phyloP scores from a whole-genome alignment of 1,140 invertebrate genomes.

The Leptoteleia sp. region DNA sequence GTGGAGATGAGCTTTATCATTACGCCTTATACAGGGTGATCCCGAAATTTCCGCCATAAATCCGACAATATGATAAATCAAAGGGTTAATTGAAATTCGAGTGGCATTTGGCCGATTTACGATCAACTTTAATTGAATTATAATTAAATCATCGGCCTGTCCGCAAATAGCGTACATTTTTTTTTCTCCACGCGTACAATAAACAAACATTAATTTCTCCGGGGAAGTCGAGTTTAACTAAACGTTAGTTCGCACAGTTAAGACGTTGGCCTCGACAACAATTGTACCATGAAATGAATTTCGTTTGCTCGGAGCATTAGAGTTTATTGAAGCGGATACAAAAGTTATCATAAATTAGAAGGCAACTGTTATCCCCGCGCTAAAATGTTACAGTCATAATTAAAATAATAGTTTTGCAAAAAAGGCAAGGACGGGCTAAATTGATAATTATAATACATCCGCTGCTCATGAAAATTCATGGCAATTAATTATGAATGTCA shows the following conservation, averaged over 20 bases:
- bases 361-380: slow-evolving; percentile 14
- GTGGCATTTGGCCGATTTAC: no score
- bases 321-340: slow-evolving; percentile 49
- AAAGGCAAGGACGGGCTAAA: slow-evolving; percentile 34
- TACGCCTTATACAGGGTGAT: slow-evolving; percentile 39
- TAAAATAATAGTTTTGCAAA: slow-evolving; percentile 32
- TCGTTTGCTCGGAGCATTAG: slow-evolving; percentile 35
- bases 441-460: slow-evolving; percentile 27
- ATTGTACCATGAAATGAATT: slow-evolving; percentile 58
- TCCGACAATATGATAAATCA: no score
- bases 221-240: slow-evolving; percentile 17
- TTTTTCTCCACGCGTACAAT: no score
- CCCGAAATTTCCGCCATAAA: no score
- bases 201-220: slow-evolving; percentile 27
- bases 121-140: no score
- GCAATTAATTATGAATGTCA: slow-evolving; percentile 52
- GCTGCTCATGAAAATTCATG: slow-evolving; percentile 36
- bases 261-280: slow-evolving; percentile 45
- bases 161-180: no score
- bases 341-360: slow-evolving; percentile 54
- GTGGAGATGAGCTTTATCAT: slow-evolving; percentile 57
- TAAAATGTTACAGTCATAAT: slow-evolving; percentile 28
- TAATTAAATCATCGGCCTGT: slow-evolving; percentile 13
- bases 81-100: no score
- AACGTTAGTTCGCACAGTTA: slow-evolving; percentile 23